Evolutionary conservation across 2,113 vertebrate genomes (phyloP), one percentile per base, ranked within the genome.

Genomic region (Datnioides undecimradiatus): DNA sequence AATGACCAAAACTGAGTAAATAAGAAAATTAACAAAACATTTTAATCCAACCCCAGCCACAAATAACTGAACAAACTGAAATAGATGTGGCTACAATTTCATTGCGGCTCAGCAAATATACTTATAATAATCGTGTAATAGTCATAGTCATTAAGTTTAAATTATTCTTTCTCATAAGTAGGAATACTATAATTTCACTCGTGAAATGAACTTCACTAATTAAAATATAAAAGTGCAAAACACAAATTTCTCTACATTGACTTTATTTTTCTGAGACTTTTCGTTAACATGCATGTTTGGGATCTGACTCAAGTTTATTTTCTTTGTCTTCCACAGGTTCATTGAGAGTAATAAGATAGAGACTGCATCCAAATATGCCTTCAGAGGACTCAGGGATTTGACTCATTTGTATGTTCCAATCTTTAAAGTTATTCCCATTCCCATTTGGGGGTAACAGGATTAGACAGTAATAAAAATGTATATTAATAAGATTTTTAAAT

Each of bases 281-380:
- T n/a, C n/a, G n/a, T n/a, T 7, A 54, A 29, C 16, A 54, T 54
- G 51, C 2, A 54, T 7, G 23, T 55, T 55, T 55, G 6, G 23
- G 23, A 27, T 33, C 17, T 9, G 9, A 6, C 29, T 4, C 2
- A 23, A 9, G 3, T 3, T 21, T 25, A 45, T 58, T 73, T 11
- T 25, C 41, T 46, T 67, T 51, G 11, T 88, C 19, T 67, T 83
- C n/a, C 58, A 55, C 93, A 99, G 98, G 93, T 99, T 99, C 88
- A 97, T 99, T 43, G 98, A 99, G 95, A 97, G 95, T 88, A 99
- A 99, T 87, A 98, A 97, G 93, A 95, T 99, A 58, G 97, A 99
- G 91, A 97, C 95, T 1, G 94, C 97, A 84, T 97, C 96, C 65
- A 98, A 95, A 94, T 96, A 96, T 77, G 95, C 98, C 73, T 99